Conservation (phyloP, 2,888 invertebrate genomes). For the Taphrorychus bicolor region DNA sequence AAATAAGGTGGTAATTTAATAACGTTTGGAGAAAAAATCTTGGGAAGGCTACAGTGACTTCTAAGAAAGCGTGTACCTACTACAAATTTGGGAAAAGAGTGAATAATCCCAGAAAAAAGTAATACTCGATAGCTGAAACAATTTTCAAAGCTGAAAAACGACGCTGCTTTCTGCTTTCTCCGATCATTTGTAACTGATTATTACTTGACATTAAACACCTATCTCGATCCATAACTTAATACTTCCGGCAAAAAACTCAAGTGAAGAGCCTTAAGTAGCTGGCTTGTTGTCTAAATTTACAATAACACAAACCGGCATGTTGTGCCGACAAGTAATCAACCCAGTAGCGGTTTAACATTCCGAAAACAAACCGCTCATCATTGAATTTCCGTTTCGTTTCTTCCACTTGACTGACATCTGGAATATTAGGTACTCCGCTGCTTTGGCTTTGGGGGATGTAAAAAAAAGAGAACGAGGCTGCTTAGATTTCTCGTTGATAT, state of each 20-base stretch:
- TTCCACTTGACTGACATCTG: not conserved
- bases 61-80: too few species aligned
- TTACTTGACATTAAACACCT: not conserved
- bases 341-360: constrained; percentile 12
- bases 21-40: too few species aligned
- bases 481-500: not conserved
- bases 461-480: not conserved
- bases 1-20: too few species aligned
- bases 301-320: constrained; percentile 24
- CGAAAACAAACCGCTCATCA: constrained; percentile 25
- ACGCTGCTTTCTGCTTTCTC: not conserved
- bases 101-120: too few species aligned
- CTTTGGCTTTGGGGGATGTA: not conserved
- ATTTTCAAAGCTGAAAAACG: too few species aligned
- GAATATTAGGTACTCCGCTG: not conserved
- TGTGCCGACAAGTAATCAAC: constrained; percentile 26
- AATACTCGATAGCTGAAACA: too few species aligned
- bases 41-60: too few species aligned
- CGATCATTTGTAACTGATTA: not conserved
- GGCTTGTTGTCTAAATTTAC: constrained; percentile 24
- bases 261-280: constrained; percentile 18
- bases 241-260: constrained; percentile 17
- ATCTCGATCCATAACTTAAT: constrained; percentile 11
- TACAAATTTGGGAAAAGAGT: too few species aligned
- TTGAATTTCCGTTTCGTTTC: constrained; percentile 24